phyloP scores from a whole-genome alignment of 2,113 vertebrate genomes.

The Puma concolor region DNA sequence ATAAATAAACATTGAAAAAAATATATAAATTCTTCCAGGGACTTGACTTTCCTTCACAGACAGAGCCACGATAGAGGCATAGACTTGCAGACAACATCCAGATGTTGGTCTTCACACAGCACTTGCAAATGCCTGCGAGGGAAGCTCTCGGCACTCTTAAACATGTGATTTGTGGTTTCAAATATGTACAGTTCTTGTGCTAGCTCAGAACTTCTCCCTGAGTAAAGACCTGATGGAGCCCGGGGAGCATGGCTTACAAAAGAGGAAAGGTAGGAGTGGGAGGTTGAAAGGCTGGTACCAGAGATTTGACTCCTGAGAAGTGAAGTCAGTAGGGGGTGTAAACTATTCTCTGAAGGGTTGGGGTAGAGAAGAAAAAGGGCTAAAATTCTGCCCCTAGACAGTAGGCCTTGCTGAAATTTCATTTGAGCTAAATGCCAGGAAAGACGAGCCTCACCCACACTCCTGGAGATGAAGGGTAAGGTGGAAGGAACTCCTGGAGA shows the following conservation, averaged over 20 bases:
- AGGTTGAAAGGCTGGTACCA: not conserved
- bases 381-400: not conserved
- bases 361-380: not conserved
- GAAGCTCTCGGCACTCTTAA: not conserved
- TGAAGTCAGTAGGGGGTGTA: not conserved
- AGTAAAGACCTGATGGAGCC: not conserved
- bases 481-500: not conserved
- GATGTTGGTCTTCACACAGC: not conserved
- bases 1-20: too few species aligned
- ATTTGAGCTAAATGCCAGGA: not conserved
- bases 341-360: not conserved
- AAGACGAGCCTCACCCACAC: not conserved
- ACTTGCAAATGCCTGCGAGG: not conserved
- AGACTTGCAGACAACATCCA: not conserved
- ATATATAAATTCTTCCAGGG: not conserved
- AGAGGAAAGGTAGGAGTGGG: not conserved
- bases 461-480: not conserved
- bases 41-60: not conserved
- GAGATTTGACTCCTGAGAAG: not conserved
- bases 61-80: fast-evolving
- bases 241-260: fast-evolving
- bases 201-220: not conserved
- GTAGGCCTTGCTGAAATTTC: not conserved
- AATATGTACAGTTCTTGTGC: not conserved
- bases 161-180: not conserved